These are phyloP conservation scores for Pegea sp. DNA, from an alignment of 23 tunicate species.

Conservation along the genomic window DNA sequence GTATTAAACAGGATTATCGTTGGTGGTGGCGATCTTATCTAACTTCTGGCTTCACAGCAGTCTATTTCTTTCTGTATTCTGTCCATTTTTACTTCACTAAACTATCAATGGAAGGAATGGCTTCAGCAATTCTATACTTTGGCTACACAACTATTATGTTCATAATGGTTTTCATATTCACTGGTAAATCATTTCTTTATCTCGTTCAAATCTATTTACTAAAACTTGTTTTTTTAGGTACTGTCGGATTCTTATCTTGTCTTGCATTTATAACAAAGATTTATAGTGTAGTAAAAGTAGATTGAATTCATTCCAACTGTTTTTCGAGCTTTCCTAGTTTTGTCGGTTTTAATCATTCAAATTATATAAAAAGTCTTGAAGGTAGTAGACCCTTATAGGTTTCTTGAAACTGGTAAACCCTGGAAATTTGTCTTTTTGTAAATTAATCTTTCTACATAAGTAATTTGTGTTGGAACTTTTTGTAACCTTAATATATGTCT, in stretches of 20 bases:
- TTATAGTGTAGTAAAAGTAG: conserved; percentile 97
- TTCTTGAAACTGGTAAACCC: too few species aligned
- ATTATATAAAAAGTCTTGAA: too few species aligned
- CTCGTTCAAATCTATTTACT: neutral
- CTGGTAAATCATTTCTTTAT: conserved; percentile 28
- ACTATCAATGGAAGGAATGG: conserved; percentile 63
- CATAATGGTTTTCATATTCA: conserved; percentile 81
- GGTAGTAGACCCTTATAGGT: too few species aligned
- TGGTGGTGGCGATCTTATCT: conserved; percentile 99
- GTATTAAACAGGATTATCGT: conserved; percentile 56
- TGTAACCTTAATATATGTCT: too few species aligned
- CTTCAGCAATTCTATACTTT: conserved; percentile 74
- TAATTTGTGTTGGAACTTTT: too few species aligned
- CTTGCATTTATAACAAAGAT: conserved; percentile 79
- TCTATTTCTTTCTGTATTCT: conserved; percentile 80
- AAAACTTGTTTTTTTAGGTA: conserved; percentile 20
- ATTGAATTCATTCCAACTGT: too few species aligned
- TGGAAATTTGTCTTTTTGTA: too few species aligned
- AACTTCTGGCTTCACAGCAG: conserved; percentile 93
- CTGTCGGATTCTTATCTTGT: conserved; percentile 84
- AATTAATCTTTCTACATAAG: too few species aligned
- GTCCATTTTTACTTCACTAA: conserved; percentile 80
- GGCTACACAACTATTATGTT: conserved; percentile 90
- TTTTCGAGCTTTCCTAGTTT: too few species aligned
- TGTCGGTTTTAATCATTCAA: too few species aligned